A percentile compares a stretch with the other conserved stretches of the same genome.
These are phyloP conservation scores for Drosophila algonquin DNA, from an alignment of 2,888 invertebrate species.

Conservation along the genomic window DNA sequence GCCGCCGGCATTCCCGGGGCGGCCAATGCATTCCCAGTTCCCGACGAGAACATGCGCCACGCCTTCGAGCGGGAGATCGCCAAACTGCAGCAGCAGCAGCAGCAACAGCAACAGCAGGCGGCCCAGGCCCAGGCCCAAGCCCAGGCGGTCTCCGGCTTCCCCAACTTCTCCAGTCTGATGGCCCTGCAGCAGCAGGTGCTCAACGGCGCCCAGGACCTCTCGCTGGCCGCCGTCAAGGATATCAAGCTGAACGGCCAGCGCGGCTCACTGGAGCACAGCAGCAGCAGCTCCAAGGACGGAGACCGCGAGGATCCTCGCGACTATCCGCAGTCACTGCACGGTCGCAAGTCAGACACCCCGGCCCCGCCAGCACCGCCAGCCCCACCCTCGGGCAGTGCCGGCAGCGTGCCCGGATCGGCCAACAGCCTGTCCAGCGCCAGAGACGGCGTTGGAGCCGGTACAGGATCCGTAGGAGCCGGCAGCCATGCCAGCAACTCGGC, in stretches of 20 bases:
- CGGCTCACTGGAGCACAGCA: conserved; percentile 71
- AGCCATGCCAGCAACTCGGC: conserved; percentile 87
- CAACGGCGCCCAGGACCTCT: conserved; percentile 92
- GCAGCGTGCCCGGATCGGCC: background rate
- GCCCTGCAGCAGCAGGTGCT: conserved; percentile 91
- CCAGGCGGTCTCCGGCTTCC: conserved; percentile 80
- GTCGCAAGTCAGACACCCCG: conserved; percentile 89
- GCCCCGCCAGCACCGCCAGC: conserved; percentile 65
- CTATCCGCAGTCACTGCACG: conserved; percentile 49
- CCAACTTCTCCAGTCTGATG: conserved; percentile 87
- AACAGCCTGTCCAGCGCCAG: background rate
- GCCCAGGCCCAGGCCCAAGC: conserved; percentile 38
- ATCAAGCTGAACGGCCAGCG: conserved; percentile 84
- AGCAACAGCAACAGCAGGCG: conserved; percentile 60
- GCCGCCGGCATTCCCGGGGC: conserved; percentile 83
- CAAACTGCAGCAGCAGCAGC: conserved; percentile 89
- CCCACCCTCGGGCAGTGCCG: conserved; percentile 9
- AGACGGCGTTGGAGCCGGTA: conserved; percentile 16
- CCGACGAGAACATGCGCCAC: conserved; percentile 94
- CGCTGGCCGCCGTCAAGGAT: conserved; percentile 86
- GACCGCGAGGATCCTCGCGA: conserved; percentile 50
- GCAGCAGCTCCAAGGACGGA: conserved; percentile 73
- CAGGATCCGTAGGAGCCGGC: conserved; percentile 4
- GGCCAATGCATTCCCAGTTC: conserved; percentile 78
- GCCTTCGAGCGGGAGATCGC: conserved; percentile 95